These are phyloP conservation scores for Vimba vimba DNA, from an alignment of 2,113 vertebrate species.

Conservation along the genomic window DNA sequence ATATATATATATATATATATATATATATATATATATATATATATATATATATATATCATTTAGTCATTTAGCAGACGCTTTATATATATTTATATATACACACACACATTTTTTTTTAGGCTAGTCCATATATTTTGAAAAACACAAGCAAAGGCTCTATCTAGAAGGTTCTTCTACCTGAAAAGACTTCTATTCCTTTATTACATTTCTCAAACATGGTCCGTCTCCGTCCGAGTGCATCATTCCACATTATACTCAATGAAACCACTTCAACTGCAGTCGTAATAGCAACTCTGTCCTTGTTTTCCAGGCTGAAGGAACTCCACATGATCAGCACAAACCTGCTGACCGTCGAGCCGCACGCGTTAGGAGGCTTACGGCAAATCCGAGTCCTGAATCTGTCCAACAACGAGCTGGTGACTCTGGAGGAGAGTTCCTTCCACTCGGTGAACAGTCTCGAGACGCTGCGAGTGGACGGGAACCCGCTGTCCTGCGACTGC, in stretches of 20 bases:
- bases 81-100: too few relatives aligned
- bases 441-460: slow-evolving; percentile 96
- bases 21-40: too few relatives aligned
- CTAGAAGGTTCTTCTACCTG: neutral
- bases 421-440: slow-evolving; percentile 92
- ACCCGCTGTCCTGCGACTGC: slow-evolving; percentile 96
- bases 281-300: neutral
- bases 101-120: too few relatives aligned
- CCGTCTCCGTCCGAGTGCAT: neutral
- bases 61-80: too few relatives aligned
- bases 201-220: neutral
- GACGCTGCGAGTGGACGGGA: slow-evolving; percentile 91
- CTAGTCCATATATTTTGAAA: neutral
- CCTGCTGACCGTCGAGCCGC: slow-evolving; percentile 84
- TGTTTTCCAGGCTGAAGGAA: slow-evolving; percentile 79
- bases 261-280: neutral
- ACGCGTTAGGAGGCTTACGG: slow-evolving; percentile 88
- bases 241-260: neutral
- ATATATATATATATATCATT: too few relatives aligned
- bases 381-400: slow-evolving; percentile 95
- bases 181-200: neutral
- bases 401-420: slow-evolving; percentile 90
- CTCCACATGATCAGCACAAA: slow-evolving; percentile 91
- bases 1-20: too few relatives aligned
- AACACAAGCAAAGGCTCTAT: neutral